Base-by-base conservation (phyloP, 2,113 vertebrate species). In the Dissostichus mawsoni region DNA sequence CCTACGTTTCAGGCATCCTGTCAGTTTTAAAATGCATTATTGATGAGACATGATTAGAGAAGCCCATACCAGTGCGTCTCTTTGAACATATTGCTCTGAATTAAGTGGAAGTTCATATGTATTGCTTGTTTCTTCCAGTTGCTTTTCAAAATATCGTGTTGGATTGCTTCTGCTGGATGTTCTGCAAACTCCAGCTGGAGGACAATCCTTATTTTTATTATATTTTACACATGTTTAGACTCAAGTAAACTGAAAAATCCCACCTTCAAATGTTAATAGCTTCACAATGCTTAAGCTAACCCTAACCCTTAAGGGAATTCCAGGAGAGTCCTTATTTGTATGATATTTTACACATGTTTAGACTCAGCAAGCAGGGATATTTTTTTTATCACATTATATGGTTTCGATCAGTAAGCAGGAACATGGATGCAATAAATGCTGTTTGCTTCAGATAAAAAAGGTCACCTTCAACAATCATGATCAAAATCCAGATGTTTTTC, bases 21-120 rank as follows among this genome's bases (percentile, higher is more conserved):
- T 94, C 94, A 94, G 93, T 92, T 91, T 76, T 70, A 57, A 78
- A 81, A 89, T 93, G 76, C 90, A 95, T 95, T 94, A 95, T 95
- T 92, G 90, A 95, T 95, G 91, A 91, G 87, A 91, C 91, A 88
- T 93, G 94, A 95, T 94, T 93, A 92, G 91, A 92, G 90, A 53
- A 87, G 87, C 86, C 70, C 91, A 74, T 85, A 91, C 78, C 87
- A 63, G 63, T 71, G 88, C 86, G 82, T 90, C 90, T 90, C 94
- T 94, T 94, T 94, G 90, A 95, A 93, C 90, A 94, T 64, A 92
- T 88, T 92, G 80, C 82, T 92, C 89, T 86, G 89, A 92, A 92
- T 93, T 90, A 89, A 92, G 82, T 87, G 87, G 83, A 91, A 92
- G 84, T 87, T 92, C 77, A 64, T 85, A 88, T 91, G 89, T 90